phyloP scores from a whole-genome alignment of 1,140 invertebrate species.

The Physella acuta region DNA sequence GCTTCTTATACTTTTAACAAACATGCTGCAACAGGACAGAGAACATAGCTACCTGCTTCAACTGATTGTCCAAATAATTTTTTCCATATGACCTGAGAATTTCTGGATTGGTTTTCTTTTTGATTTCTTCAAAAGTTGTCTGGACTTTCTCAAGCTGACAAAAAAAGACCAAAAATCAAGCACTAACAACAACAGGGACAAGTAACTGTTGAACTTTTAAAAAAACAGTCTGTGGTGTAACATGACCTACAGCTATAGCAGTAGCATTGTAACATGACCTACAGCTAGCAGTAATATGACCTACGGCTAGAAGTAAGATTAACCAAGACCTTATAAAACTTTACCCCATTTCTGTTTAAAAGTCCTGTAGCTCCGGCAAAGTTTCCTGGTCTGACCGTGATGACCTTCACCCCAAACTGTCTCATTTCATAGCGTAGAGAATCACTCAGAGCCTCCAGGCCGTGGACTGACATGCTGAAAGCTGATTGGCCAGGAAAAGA shows the following conservation, averaged over 20 bases:
- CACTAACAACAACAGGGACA: neutral
- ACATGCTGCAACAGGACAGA: too few species aligned
- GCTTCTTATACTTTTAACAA: too few species aligned
- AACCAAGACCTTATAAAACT: too few species aligned
- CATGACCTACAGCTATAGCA: too few species aligned
- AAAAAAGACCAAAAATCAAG: neutral
- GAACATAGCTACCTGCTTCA: too few species aligned
- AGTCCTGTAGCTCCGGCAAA: slow-evolving; percentile 42
- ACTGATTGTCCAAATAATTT: slow-evolving; percentile 36
- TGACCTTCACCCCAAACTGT: slow-evolving; percentile 56
- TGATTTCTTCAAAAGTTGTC: slow-evolving; percentile 27
- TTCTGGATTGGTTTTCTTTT: slow-evolving; percentile 32
- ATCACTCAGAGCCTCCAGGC: slow-evolving; percentile 63
- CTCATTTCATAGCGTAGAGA: slow-evolving; percentile 54
- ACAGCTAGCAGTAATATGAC: too few species aligned
- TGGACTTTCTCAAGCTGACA: slow-evolving; percentile 32
- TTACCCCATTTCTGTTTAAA: slow-evolving; percentile 31
- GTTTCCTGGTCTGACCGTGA: slow-evolving; percentile 54
- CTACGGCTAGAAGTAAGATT: too few species aligned
- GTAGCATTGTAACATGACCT: too few species aligned
- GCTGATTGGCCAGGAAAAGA: slow-evolving; percentile 72
- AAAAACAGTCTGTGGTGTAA: too few species aligned
- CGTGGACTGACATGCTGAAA: slow-evolving; percentile 81
- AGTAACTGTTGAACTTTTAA: too few species aligned
- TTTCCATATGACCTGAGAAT: slow-evolving; percentile 38